A percentile compares a stretch with the other conserved stretches of the same genome.
These are phyloP conservation scores for Ptilodon capucinus DNA, from an alignment of 2,888 invertebrate species.

Conservation along the genomic window DNA sequence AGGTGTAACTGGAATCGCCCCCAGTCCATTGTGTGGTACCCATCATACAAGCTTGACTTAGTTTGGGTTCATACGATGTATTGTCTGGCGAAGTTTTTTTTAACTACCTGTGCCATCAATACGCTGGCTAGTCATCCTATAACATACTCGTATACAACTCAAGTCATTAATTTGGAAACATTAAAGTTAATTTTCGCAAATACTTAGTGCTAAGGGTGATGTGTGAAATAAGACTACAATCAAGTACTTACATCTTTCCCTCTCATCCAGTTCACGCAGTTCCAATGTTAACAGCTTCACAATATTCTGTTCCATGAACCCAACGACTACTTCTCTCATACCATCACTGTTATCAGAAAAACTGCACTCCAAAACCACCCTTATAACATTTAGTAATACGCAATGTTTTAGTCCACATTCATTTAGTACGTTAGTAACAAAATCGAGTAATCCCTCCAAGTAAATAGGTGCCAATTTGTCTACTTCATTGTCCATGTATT, in stretches of 20 bases:
- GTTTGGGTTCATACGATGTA: too few species aligned
- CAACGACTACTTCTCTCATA: constrained; percentile 46
- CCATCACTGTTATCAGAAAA: constrained; percentile 52
- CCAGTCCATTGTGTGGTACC: too few species aligned
- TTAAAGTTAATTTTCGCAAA: too few species aligned
- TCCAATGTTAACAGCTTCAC: constrained; percentile 27
- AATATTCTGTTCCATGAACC: constrained; percentile 50
- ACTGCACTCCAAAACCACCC: constrained; percentile 49
- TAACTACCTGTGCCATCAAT: too few species aligned
- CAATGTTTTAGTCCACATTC: constrained; percentile 9
- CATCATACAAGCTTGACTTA: too few species aligned
- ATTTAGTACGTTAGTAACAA: constrained; percentile 36
- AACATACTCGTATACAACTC: too few species aligned
- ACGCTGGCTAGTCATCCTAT: too few species aligned
- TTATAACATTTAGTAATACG: constrained; percentile 42
- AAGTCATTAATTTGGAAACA: too few species aligned
- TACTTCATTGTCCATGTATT: constrained; percentile 48
- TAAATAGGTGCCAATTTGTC: constrained; percentile 62
- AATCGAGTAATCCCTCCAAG: constrained; percentile 51
- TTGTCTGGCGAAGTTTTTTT: too few species aligned
- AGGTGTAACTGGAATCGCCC: too few species aligned
- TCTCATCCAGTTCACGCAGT: constrained; percentile 22
- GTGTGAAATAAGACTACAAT: not conserved
- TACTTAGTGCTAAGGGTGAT: too few species aligned
- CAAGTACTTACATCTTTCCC: constrained; percentile 50